phyloP scores from a whole-genome alignment of 2,797 vertebrate species.

The Macropus fuliginosus region DNA sequence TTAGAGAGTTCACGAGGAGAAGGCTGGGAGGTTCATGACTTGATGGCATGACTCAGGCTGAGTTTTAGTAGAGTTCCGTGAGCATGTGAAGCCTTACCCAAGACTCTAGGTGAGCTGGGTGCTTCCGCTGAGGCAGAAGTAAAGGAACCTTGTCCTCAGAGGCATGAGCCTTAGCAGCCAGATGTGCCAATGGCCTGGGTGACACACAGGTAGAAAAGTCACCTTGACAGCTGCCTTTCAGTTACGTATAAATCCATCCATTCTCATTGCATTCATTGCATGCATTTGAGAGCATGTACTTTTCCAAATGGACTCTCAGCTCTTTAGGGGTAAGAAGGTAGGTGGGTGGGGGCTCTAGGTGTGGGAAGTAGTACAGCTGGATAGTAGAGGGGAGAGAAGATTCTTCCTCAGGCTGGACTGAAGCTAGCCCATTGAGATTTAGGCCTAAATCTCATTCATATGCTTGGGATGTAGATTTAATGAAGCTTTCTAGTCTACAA shows the following conservation, averaged over 20 bases:
- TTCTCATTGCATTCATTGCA: constrained; percentile 1
- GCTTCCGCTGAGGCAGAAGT: neutral
- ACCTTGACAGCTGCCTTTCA: constrained; percentile 45
- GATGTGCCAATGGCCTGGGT: no score
- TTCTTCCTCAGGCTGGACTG: neutral
- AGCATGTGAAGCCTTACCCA: neutral
- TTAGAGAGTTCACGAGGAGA: neutral
- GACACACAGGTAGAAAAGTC: constrained; percentile 9
- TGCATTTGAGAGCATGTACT: neutral
- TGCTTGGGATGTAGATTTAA: neutral
- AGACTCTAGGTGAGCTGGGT: neutral
- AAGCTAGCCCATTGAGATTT: neutral
- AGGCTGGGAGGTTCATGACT: neutral
- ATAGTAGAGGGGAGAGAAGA: neutral
- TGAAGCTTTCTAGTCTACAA: neutral
- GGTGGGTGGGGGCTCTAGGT: neutral
- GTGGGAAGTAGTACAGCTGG: neutral
- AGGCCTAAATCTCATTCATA: neutral
- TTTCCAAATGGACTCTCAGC: neutral
- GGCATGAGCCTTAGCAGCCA: neutral
- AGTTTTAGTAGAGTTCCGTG: neutral
- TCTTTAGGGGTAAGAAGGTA: no score
- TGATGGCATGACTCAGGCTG: neutral
- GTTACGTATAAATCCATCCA: constrained; percentile 43
- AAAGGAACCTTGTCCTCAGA: neutral